Conservation (phyloP, 92 coral and sea anemone species). For the Parazoanthus atlanticus region DNA sequence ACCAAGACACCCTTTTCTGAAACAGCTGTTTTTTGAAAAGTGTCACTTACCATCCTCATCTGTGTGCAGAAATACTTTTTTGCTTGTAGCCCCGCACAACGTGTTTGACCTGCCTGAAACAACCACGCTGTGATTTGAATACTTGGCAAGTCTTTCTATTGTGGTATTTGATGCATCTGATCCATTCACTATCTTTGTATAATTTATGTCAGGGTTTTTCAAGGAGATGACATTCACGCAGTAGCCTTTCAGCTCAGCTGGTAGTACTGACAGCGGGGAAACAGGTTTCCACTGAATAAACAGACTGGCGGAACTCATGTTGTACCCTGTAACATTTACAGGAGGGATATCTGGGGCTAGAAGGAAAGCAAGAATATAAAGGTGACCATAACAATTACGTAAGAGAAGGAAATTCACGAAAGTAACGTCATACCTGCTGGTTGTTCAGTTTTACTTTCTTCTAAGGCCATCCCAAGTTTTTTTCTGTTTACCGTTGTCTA, state of each 20-base stretch:
- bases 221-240: neutral
- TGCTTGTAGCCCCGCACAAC: constrained; percentile 13
- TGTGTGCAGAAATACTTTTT: constrained; percentile 1
- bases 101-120: neutral
- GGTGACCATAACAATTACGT: neutral
- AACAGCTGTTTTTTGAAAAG: neutral
- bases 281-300: constrained; percentile 16
- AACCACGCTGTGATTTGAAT: constrained; percentile 33
- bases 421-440: neutral
- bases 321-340: neutral
- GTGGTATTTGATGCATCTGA: neutral
- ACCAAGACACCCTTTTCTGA: neutral
- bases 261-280: neutral
- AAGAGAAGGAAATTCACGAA: neutral
- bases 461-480: no score
- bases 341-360: constrained; percentile 5
- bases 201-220: neutral
- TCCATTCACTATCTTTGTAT: neutral
- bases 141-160: neutral
- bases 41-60: constrained; percentile 9
- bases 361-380: neutral
- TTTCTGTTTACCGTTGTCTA: no score
- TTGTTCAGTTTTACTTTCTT: no score
- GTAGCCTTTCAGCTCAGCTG: constrained; percentile 26
- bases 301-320: neutral